phyloP scores from a whole-genome alignment of 2,113 vertebrate genomes.

The Hippocampus barbouri region DNA sequence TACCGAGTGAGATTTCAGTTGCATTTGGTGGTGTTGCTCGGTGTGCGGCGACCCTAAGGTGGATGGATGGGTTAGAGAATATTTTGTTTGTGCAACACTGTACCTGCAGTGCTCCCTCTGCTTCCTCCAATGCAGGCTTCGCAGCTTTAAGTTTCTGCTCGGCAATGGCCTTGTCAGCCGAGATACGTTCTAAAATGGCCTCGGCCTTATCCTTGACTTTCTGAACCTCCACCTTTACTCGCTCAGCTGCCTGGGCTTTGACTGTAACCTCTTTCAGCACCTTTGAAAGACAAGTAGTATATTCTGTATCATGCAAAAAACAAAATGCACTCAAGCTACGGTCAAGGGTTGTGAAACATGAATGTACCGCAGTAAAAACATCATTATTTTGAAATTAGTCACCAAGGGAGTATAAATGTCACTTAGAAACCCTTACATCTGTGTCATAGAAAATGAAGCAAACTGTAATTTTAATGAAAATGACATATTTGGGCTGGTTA shows the following conservation, averaged over 20 bases:
- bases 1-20: too few relatives aligned
- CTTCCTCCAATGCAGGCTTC: constrained; percentile 87
- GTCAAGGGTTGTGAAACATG: background rate
- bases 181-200: constrained; percentile 89
- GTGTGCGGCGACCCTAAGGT: background rate
- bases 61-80: background rate
- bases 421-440: background rate
- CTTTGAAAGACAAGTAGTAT: constrained; percentile 56
- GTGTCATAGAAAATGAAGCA: background rate
- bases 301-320: too few relatives aligned
- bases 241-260: constrained; percentile 91
- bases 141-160: constrained; percentile 88
- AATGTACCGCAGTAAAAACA: background rate
- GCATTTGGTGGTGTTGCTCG: too few relatives aligned
- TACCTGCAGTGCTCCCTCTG: constrained; percentile 88
- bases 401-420: background rate
- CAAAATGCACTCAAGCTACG: too few relatives aligned
- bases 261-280: constrained; percentile 92
- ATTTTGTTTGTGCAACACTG: background rate
- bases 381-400: background rate
- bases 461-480: background rate
- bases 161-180: constrained; percentile 86
- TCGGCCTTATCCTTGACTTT: constrained; percentile 97
- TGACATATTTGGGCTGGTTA: background rate
- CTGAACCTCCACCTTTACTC: constrained; percentile 89